A percentile compares a stretch with the other conserved stretches of the same genome.
phyloP scores from a whole-genome alignment of 2,113 vertebrate genomes.

The Corythornis cristatus region DNA sequence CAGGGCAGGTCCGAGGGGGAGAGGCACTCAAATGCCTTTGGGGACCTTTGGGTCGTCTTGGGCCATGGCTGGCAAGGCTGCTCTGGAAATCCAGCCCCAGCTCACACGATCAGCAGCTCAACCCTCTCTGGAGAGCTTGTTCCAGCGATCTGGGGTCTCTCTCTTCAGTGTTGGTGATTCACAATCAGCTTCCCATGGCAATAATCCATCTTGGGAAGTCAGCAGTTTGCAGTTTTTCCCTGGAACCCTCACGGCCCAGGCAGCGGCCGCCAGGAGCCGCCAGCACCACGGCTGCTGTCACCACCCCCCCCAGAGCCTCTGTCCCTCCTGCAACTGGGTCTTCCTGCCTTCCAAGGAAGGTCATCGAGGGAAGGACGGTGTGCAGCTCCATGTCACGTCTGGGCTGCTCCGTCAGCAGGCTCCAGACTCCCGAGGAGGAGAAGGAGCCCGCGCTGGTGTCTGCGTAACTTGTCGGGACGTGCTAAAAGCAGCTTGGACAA shows the following conservation, averaged over 20 bases:
- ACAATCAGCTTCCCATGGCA: not conserved
- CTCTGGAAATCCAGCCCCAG: not conserved
- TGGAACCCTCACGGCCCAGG: not conserved
- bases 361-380: not conserved
- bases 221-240: not conserved
- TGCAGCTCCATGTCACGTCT: not conserved
- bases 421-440: not conserved
- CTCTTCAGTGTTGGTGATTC: not conserved
- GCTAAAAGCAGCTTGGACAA: conserved; percentile 16
- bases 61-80: not conserved
- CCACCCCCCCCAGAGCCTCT: fast-evolving
- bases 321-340: not conserved
- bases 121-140: not conserved
- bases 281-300: not conserved
- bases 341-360: not conserved
- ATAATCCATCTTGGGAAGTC: not conserved
- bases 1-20: not conserved
- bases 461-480: fast-evolving
- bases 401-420: not conserved
- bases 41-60: not conserved
- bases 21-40: not conserved
- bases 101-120: not conserved
- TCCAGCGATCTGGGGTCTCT: not conserved
- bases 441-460: fast-evolving
- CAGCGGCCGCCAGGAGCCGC: fast-evolving